Evolutionary conservation across 2,888 invertebrate genomes (phyloP).

Genomic region (Acleris sparsana): DNA sequence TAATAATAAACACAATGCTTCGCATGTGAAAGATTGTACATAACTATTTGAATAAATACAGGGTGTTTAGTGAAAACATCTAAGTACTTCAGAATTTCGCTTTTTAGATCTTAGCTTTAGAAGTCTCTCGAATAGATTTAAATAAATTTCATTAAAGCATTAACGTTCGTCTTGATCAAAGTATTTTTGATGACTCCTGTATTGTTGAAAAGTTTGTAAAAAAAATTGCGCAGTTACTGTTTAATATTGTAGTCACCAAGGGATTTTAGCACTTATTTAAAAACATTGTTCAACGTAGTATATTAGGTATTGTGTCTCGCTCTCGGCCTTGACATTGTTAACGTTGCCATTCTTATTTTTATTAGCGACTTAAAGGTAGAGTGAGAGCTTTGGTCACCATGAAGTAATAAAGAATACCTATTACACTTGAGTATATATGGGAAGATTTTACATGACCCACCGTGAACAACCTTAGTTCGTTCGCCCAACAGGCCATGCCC

Average conservation of each 20-base stretch:
- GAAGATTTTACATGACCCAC: no score
- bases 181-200: slow-evolving; percentile 30
- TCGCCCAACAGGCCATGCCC: neutral
- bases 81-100: slow-evolving; percentile 57
- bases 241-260: slow-evolving; percentile 16
- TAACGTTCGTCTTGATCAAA: slow-evolving; percentile 7
- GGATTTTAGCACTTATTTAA: slow-evolving; percentile 16
- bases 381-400: slow-evolving; percentile 21
- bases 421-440: neutral
- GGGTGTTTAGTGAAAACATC: slow-evolving; percentile 65
- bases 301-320: slow-evolving; percentile 13
- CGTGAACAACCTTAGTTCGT: neutral
- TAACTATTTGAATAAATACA: slow-evolving; percentile 62
- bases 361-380: neutral
- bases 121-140: slow-evolving; percentile 16
- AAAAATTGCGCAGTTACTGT: slow-evolving; percentile 7
- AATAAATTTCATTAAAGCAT: slow-evolving; percentile 11
- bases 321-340: slow-evolving; percentile 17
- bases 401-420: neutral
- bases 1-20: slow-evolving; percentile 65
- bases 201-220: slow-evolving; percentile 9
- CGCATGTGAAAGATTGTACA: slow-evolving; percentile 56
- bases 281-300: slow-evolving; percentile 4
- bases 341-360: slow-evolving; percentile 19
- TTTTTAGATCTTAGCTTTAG: slow-evolving; percentile 27